Conservation (phyloP, 2,113 vertebrate genomes). For the Ophiodon elongatus region DNA sequence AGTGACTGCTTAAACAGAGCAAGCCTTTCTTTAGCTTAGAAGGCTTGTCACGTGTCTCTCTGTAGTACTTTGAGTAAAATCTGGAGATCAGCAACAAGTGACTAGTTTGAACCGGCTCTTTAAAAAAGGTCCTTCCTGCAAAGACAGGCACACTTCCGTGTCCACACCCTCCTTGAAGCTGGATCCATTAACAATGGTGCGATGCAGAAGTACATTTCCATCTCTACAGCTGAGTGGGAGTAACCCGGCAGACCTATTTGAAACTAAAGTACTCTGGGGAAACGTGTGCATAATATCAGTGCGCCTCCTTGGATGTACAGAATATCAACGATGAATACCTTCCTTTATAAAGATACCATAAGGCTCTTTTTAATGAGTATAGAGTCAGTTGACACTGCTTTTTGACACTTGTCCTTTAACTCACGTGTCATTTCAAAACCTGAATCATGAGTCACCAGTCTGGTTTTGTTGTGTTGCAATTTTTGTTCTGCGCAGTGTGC, state of each 20-base stretch:
- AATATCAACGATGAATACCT: not conserved
- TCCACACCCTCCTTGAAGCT: not conserved
- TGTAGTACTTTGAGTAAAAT: not conserved
- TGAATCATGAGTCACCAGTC: not conserved
- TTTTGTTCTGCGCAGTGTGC: not conserved
- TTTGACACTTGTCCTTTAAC: not conserved
- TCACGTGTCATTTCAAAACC: not conserved
- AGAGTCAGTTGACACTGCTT: not conserved
- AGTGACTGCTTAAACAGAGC: not conserved
- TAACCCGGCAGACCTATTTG: not conserved
- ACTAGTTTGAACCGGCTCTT: not conserved
- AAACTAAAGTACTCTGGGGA: not conserved
- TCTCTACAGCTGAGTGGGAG: not conserved
- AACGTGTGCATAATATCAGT: not conserved
- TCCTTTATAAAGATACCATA: not conserved
- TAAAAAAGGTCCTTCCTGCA: not conserved
- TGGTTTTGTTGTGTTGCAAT: not conserved
- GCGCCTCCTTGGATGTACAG: not conserved
- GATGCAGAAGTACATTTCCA: not conserved
- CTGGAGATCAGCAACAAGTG: not conserved
- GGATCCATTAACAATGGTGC: not conserved
- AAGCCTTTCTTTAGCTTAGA: not conserved
- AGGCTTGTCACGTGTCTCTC: not conserved
- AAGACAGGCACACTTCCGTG: not conserved
- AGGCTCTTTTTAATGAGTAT: not conserved